Base-by-base conservation (phyloP, 1,140 invertebrate genomes). In the Papilio polyxenes region DNA sequence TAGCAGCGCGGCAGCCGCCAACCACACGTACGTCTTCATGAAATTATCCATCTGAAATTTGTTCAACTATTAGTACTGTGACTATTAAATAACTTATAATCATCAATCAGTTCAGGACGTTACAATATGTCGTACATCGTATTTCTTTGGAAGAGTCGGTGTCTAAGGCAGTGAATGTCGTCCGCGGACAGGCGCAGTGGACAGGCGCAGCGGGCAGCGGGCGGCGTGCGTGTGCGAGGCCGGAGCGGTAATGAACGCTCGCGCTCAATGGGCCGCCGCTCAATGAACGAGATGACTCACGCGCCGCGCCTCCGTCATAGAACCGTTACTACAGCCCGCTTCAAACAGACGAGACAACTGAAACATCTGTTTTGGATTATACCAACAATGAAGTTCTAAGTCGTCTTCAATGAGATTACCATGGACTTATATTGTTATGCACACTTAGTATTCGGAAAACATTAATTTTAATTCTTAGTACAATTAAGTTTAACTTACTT, bases 221-320 rank as follows among this genome's bases (percentile, higher is more conserved):
- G 8, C 56, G 56, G 80, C 76, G 83, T 88, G 90, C 90, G 90
- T 89, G 89, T 89, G 90, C 89, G 90, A 89, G 82, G 89, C 87
- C 90, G 89, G 88, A 91, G 87, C 90, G 83, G 92, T 92, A 94
- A 93, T 94, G 93, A 93, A 87, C 92, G 90, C 88, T 86, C 89
- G 87, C 88, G 87, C 89, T 92, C 90, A 92, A 92, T 92, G 91
- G 91, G 90, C 91, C 89, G 89, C 86, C 88, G 88, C 92, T 94
- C 92, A 94, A 93, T 94, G 93, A 92, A 93, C 89, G 88, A 89
- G 89, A 90, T 94, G 92, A 94, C 89, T 94, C 93, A 94, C 89
- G 87, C 90, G 89, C 90, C 91, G 91, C 91, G 91, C 92, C 92
- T 92, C 90, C 91, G 81, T 85, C 92, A 93, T 83, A 93, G 92